These are phyloP conservation scores for Patella caerulea DNA, from an alignment of 2,888 invertebrate species.

Conservation along the genomic window DNA sequence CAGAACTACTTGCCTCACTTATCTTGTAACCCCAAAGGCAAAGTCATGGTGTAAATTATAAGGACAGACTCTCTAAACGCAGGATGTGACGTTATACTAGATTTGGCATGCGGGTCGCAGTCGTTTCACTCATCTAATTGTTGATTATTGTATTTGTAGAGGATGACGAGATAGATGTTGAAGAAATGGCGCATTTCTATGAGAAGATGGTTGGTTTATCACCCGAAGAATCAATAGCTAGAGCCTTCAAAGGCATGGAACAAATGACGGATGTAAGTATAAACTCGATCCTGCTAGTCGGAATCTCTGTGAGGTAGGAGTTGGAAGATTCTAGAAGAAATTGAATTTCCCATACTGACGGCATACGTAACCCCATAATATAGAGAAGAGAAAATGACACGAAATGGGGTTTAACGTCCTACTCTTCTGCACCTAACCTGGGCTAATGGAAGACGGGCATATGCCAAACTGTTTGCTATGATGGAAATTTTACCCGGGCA, in stretches of 20 bases:
- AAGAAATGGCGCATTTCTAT: slow-evolving; percentile 48
- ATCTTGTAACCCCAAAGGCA: too few species aligned
- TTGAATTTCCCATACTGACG: neutral
- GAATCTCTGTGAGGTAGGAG: neutral
- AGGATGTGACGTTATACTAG: too few species aligned
- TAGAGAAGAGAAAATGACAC: too few species aligned
- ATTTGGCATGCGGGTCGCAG: too few species aligned
- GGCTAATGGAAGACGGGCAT: too few species aligned
- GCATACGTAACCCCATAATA: neutral
- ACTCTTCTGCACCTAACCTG: neutral
- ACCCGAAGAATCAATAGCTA: slow-evolving; percentile 34
- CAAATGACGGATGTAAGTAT: slow-evolving; percentile 58
- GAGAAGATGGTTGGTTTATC: slow-evolving; percentile 46
- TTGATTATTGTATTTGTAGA: slow-evolving; percentile 29
- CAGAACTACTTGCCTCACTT: too few species aligned
- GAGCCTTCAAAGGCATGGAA: slow-evolving; percentile 43
- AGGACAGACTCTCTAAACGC: too few species aligned
- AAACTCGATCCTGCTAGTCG: neutral
- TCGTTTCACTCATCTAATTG: too few species aligned
- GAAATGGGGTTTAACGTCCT: neutral
- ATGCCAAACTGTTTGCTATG: too few species aligned
- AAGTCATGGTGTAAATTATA: too few species aligned
- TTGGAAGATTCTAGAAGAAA: neutral
- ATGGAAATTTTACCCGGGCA: too few species aligned
- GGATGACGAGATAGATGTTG: slow-evolving; percentile 43